Base-by-base conservation (phyloP, 2,113 vertebrate genomes). In the Orycteropus afer region DNA sequence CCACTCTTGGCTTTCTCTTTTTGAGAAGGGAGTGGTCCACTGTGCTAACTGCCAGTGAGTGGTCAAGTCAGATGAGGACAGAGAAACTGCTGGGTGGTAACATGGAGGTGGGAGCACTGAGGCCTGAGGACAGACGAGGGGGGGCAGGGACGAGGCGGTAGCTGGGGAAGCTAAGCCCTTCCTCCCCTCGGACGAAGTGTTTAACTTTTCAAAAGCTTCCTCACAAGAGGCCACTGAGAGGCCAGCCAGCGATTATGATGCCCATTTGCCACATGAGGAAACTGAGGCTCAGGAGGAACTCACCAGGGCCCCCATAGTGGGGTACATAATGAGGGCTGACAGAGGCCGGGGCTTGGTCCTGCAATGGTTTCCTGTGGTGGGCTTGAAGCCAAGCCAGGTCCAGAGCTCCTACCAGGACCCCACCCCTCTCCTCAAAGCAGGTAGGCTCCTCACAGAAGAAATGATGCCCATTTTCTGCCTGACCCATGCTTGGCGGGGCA, bases 221-320 rank as follows among this genome's bases (percentile, higher is more conserved):
- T 71, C 65, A 13, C 37, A 13, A 86, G 86, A 22, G 65, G 71
- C 61, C 9, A 0, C 29, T 5, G 32, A 84, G 80, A 59, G 34
- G 63, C 63, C 10, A 2, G 42, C 23, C 71, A 42, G 25, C 34
- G 9, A 5, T 1, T 8, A 22, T 8, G 65, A 22, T 34, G 47
- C 71, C 49, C 29, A 9, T 14, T 86, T 27, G 29, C 55, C 89
- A 0, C 12, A 2, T 12, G 47, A 20, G 90, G 88, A 78, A 63
- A 83, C 79, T 37, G 59, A 95, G 90, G 51, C 53, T 34, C 4
- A 0, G 59, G 55, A 47, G 23, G 74, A 17, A 6, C 69, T 22
- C 6, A 0, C 40, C 0, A 3, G 71, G 2, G 22, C 11, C 34
- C 17, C 5, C 32, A 5, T 6, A 4, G 42, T 29, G 42, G 47